Evolutionary conservation across 2,797 vertebrate species (phyloP).

Genomic region (Meda fulgida): DNA sequence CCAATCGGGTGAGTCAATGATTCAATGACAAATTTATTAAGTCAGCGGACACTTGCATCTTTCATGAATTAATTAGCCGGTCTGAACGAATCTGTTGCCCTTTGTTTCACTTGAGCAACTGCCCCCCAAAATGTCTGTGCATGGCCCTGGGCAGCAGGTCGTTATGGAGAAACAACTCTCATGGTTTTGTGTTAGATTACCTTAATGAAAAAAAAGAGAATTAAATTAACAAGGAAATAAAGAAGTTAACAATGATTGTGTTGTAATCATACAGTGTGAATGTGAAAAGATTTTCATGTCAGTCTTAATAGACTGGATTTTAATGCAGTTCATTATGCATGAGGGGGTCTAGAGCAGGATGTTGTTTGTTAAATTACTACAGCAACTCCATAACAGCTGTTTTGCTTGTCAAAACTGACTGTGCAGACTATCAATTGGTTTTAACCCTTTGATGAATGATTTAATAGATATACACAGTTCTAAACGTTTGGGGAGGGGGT

Average conservation of each 20-base stretch:
- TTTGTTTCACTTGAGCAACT: background rate
- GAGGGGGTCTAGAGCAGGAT: background rate
- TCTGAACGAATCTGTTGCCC: no score
- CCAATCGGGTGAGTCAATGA: background rate
- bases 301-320: background rate
- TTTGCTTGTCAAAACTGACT: slow-evolving; percentile 7
- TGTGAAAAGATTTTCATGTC: slow-evolving; percentile 11
- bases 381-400: slow-evolving; percentile 13
- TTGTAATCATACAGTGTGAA: background rate
- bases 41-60: no score
- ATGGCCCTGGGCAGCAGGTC: background rate
- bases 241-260: background rate
- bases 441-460: background rate
- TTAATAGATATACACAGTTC: background rate
- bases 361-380: slow-evolving; percentile 9
- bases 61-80: no score
- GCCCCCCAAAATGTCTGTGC: background rate
- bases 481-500: background rate
- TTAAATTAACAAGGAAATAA: background rate
- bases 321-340: background rate
- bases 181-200: background rate
- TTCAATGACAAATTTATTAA: no score
- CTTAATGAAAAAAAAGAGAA: background rate
- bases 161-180: background rate
- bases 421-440: background rate